Conservation (phyloP, 2,797 vertebrate species). For the Onychomys leucogaster region DNA sequence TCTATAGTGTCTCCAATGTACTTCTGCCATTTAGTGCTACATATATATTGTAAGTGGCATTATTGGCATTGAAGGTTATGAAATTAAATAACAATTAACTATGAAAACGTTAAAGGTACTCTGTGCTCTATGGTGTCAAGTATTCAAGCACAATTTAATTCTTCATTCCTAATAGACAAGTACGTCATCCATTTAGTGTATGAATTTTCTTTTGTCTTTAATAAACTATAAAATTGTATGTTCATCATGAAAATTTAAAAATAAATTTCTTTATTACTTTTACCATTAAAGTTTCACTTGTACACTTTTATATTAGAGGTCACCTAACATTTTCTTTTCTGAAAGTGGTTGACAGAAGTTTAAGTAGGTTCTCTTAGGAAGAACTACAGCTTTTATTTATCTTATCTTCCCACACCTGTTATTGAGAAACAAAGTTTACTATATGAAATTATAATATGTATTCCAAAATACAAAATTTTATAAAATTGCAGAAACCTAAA, state of each 20-base stretch:
- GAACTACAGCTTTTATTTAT: not conserved
- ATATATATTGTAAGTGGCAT: not conserved
- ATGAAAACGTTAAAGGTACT: not conserved
- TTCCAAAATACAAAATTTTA: not conserved
- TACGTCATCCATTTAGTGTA: not conserved
- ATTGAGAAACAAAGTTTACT: not conserved
- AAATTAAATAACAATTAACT: not conserved
- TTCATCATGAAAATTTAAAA: not conserved
- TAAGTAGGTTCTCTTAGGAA: not conserved
- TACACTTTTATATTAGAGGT: not conserved
- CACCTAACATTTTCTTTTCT: not conserved
- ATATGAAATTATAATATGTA: not conserved
- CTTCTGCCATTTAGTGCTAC: not conserved
- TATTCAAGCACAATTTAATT: not conserved
- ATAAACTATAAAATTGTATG: not conserved
- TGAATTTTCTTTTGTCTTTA: not conserved
- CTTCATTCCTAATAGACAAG: not conserved
- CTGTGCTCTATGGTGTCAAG: not conserved
- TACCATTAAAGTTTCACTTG: not conserved
- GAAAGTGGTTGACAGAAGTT: not conserved
- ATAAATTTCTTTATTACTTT: not conserved
- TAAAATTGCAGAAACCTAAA: not conserved
- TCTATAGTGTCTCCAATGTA: not conserved
- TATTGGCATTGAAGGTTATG: not conserved
- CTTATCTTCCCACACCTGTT: accelerated